Base-by-base conservation (phyloP, 2,113 vertebrate genomes). In the Helogale parvula region DNA sequence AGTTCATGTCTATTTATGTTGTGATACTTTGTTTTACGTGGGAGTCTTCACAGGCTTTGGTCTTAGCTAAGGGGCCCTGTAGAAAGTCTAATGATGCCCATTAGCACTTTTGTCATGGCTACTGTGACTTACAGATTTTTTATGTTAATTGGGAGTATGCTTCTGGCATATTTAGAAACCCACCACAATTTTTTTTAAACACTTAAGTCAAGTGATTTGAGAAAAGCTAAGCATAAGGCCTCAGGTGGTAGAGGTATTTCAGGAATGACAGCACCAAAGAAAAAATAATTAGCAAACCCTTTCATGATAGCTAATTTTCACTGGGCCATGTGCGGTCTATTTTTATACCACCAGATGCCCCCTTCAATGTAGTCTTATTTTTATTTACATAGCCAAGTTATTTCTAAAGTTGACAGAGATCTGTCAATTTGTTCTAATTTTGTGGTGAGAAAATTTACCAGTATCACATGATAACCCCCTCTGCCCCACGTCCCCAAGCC, bases 221-320 rank as follows among this genome's bases (percentile, higher is more conserved):
- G 89, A 93, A 94, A 97, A 97, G 57, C 66, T 50, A 93, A 96
- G 45, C 25, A 23, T 80, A 92, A 85, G 74, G 66, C 65, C 94
- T 98, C 95, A 98, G 98, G 98, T 97, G 96, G 87, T 90, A 54
- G 76, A 94, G 76, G 90, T 97, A 97, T 97, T 98, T 98, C 96
- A 97, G 92, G 93, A 97, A 97, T 72, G 90, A 93, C 89, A 96
- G 50, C 76, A 77, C 25, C 77, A 96, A 96, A 97, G 77, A 72
- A 97, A 94, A 93, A 97, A 88, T 97, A 95, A 97, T 95, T 96
- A 96, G 69, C 81, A 90, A 93, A 91, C 45, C 11, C 71, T 96
- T 93, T 94, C 90, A 41, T 11, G 65, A 93, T 38, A 80, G 81
- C 89, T 95, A 88, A 96, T 95, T 98, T 96, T 96, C 92, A 68